A percentile compares a stretch with the other conserved stretches of the same genome.
phyloP scores from a whole-genome alignment of 2,888 invertebrate genomes.

The Scaptomyza tumidula region DNA sequence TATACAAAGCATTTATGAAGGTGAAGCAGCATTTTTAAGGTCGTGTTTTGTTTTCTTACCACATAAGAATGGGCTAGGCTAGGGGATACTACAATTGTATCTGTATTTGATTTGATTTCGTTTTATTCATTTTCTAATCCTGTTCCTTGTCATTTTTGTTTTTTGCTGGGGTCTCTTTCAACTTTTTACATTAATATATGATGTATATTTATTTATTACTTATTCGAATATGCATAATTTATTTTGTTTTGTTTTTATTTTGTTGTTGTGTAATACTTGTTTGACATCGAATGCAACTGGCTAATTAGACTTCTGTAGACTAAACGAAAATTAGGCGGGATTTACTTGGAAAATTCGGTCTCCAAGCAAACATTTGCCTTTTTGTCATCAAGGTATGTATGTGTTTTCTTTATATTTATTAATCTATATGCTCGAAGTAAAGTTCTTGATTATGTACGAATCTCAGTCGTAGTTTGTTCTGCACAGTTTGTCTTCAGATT shows the following conservation, averaged over 20 bases:
- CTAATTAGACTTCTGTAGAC: constrained; percentile 53
- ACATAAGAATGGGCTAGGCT: constrained; percentile 34
- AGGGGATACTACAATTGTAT: constrained; percentile 31
- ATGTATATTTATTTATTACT: constrained; percentile 44
- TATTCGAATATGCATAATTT: constrained; percentile 54
- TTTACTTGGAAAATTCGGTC: background rate
- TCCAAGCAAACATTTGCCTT: constrained; percentile 8
- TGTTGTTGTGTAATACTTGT: constrained; percentile 62
- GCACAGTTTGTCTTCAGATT: constrained; percentile 1
- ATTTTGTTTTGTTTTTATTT: constrained; percentile 45
- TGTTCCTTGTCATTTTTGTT: background rate
- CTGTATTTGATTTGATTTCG: constrained; percentile 15
- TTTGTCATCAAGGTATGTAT: constrained; percentile 12
- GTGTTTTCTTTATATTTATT: constrained; percentile 11
- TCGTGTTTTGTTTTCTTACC: constrained; percentile 22
- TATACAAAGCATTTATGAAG: constrained; percentile 67
- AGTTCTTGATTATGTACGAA: constrained; percentile 3
- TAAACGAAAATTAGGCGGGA: constrained; percentile 24
- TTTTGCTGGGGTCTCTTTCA: constrained; percentile 38
- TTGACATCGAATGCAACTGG: constrained; percentile 65
- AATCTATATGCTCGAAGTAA: constrained; percentile 20
- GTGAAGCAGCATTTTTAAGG: constrained; percentile 55
- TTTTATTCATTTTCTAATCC: constrained; percentile 9
- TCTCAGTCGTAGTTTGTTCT: constrained; percentile 3
- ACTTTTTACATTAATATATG: constrained; percentile 69